Base-by-base conservation (phyloP, 2,888 invertebrate genomes). In the Muscina levida region DNA sequence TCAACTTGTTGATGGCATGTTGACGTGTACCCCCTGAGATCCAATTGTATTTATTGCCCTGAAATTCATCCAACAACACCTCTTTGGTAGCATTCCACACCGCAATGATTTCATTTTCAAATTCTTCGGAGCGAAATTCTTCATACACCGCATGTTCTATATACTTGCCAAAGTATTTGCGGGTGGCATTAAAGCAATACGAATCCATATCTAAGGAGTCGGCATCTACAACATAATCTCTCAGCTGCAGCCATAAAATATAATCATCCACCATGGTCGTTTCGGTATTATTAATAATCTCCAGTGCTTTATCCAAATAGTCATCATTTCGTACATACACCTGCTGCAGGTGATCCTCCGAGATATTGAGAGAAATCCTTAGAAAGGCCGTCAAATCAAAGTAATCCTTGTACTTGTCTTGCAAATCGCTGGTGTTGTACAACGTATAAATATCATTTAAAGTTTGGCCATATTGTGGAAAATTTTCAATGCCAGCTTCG, bases 1-100 rank as follows among this genome's bases (percentile, higher is more conserved):
- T 82, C 39, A 88, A 66, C 46, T 88, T 88, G 22, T 84, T 83
- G 6, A 88, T 81, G 44, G 89, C 89, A 65, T 83, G 62, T 15
- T 72, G 62, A 1, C 89, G 84, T 0, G 89, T 88, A 1, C 19
- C 67, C 19, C 87, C 87, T 2, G 83, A 57, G 15, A 88, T 88
- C 88, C 89, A 88, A 71, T 88, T 84, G 4, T 85, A 83, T 39
- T 86, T 87, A 67, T 89, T 85, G 5, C 88, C 85, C 0, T 62
- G 77, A 44, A 88, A 46, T 0, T 87, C 83, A 6, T 82, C 77
- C 0, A 84, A 85, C 71, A 89, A 89, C 0, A 85, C 75, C 0
- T 72, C 71, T 0, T 84, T 85, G 8, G 89, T 82, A 26, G 89
- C 85, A 0, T 80, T 48, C 89, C 89, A 90, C 3, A 89, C 72